Percentiles rank a stretch among this genome's conserved stretches.
phyloP scores from a whole-genome alignment of 2,888 invertebrate genomes.

The Drosophila kuntzei region DNA sequence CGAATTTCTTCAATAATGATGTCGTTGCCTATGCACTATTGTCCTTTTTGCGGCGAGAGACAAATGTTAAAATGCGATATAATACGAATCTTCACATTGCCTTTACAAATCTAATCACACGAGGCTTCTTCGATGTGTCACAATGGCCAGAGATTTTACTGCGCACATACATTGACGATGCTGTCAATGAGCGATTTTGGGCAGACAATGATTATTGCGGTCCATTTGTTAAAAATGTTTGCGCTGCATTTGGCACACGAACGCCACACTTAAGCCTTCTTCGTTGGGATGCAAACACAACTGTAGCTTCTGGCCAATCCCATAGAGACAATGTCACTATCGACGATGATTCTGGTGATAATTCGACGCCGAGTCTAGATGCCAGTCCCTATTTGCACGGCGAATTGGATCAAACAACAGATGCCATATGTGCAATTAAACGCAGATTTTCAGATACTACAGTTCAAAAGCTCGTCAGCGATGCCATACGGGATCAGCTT shows the following conservation, averaged over 20 bases:
- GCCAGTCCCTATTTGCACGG: constrained; percentile 83
- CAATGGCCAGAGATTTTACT: constrained; percentile 97
- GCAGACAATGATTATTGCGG: constrained; percentile 96
- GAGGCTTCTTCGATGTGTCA: constrained; percentile 92
- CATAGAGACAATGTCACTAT: constrained; percentile 69
- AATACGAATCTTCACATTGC: constrained; percentile 93
- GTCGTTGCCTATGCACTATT: constrained; percentile 92
- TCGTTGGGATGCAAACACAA: constrained; percentile 71
- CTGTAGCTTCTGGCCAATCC: constrained; percentile 53
- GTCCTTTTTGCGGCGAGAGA: constrained; percentile 92
- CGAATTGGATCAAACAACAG: constrained; percentile 85
- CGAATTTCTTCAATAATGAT: constrained; percentile 91
- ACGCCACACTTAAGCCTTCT: constrained; percentile 79
- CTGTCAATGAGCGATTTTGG: constrained; percentile 96
- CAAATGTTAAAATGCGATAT: constrained; percentile 91
- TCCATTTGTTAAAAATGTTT: constrained; percentile 95
- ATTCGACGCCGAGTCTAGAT: constrained; percentile 83
- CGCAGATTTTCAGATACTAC: constrained; percentile 87
- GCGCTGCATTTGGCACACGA: constrained; percentile 86
- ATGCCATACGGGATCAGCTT: constrained; percentile 94
- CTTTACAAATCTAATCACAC: constrained; percentile 93
- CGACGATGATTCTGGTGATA: constrained; percentile 87
- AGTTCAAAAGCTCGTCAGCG: constrained; percentile 91
- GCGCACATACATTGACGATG: constrained; percentile 97
- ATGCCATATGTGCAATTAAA: constrained; percentile 86